Evolutionary conservation across 2,113 vertebrate species (phyloP), one percentile per base, ranked within the genome.

Genomic region (Melanotaenia duboulayi): DNA sequence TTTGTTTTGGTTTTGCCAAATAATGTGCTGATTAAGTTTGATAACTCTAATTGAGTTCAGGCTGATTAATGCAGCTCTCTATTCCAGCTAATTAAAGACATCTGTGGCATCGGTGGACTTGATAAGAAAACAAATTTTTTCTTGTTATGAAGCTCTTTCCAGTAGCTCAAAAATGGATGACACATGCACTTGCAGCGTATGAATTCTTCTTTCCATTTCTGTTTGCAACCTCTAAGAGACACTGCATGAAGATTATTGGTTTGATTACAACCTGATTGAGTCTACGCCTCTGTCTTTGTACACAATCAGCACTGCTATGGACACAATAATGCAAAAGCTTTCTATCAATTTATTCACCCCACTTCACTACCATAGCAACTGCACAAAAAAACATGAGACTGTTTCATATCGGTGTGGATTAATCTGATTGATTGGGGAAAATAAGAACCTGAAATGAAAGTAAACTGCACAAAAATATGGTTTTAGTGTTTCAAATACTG

Each of bases 251-350:
- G 49, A 68, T 65, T 69, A 74, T 74, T 80, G 71, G 62, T 65
- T 39, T 86, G 74, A 82, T 84, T 80, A 66, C 48, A 48, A 51
- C 44, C 50, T 69, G 77, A 87, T 55, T 62, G 71, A 84, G 64
- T 59, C 59, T 23, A 7, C 2, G 37, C 56, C 56, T 83, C 65
- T 46, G 69, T 66, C 63, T 69, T 68, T 60, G 48, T 42, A 58
- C 65, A 63, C 59, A 85, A 71, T 83, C 71, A 75, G 61, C 48
- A n/a, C 63, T 22, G 64, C 76, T 69, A 56, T 51, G 76, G 86
- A 82, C 70, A 68, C 80, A 46, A 83, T 88, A 83, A 87, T 88
- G 55, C 70, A 81, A 83, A 91, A 85, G 87, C 81, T 90, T 83
- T 88, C 86, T 76, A 66, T 87, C 82, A 82, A 87, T 91, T 87